phyloP scores from a whole-genome alignment of 1,140 invertebrate species.

The Procambarus clarkii region DNA sequence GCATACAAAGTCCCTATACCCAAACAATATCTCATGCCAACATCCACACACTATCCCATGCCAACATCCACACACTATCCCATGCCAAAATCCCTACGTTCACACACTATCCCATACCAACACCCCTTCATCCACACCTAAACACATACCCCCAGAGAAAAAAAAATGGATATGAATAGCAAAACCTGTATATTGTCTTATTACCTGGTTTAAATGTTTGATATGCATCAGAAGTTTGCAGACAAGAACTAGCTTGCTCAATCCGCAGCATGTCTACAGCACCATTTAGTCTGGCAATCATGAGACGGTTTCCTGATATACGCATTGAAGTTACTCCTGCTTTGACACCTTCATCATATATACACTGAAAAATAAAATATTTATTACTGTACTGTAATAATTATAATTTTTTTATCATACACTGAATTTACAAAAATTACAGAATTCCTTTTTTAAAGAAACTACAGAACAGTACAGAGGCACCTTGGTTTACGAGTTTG shows the following conservation, averaged over 20 bases:
- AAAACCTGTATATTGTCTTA: background rate
- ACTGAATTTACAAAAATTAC: too few species aligned
- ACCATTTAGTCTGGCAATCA: constrained; percentile 88
- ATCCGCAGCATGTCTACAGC: constrained; percentile 88
- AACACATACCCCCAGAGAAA: too few species aligned
- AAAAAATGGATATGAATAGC: background rate
- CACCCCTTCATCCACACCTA: background rate
- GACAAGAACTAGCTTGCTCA: constrained; percentile 77
- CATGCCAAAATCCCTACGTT: too few species aligned
- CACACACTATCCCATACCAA: too few species aligned
- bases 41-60: too few species aligned
- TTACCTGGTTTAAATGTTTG: constrained; percentile 9
- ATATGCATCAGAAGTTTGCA: background rate
- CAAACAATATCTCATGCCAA: too few species aligned
- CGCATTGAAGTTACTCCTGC: constrained; percentile 86
- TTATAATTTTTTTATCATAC: too few species aligned
- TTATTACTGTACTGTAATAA: background rate
- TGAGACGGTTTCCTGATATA: constrained; percentile 82
- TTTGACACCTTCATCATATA: constrained; percentile 84
- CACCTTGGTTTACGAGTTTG: too few species aligned
- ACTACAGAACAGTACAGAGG: too few species aligned
- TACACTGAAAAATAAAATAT: constrained; percentile 79
- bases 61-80: too few species aligned
- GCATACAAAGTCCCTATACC: too few species aligned
- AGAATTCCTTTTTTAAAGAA: too few species aligned